phyloP scores from a whole-genome alignment of 2,888 invertebrate genomes.

The Leptinotarsa tumamoca region DNA sequence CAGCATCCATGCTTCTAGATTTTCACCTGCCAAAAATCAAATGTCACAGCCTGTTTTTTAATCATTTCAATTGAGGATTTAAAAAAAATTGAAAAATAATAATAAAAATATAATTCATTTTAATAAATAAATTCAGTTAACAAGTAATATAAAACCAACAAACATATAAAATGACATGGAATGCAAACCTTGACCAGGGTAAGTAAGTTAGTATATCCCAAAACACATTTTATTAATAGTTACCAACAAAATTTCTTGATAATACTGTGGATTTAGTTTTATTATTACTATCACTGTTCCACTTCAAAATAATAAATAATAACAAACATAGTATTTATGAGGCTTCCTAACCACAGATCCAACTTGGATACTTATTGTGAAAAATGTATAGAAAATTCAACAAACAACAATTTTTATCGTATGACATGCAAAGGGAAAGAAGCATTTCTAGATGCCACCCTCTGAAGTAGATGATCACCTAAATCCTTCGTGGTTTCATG shows the following conservation, averaged over 20 bases:
- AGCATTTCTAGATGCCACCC: constrained; percentile 80
- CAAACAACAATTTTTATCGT: constrained; percentile 68
- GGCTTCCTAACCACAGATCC: not conserved
- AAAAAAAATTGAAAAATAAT: not conserved
- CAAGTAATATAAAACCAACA: constrained; percentile 25
- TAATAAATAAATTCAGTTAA: constrained; percentile 6
- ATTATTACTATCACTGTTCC: not conserved
- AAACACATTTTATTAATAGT: not conserved
- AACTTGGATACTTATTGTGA: not conserved
- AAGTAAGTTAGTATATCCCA: constrained; percentile 17
- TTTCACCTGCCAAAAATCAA: too few species aligned
- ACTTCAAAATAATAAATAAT: not conserved
- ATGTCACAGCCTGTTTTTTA: too few species aligned
- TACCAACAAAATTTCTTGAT: not conserved
- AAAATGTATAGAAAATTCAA: not conserved
- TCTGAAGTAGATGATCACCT: constrained; percentile 75
- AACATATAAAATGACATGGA: constrained; percentile 16
- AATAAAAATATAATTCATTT: constrained; percentile 23
- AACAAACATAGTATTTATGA: not conserved
- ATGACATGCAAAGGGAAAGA: constrained; percentile 86
- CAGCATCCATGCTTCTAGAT: too few species aligned
- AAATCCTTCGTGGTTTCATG: constrained; percentile 80
- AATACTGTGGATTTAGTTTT: not conserved
- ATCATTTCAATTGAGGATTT: not conserved
- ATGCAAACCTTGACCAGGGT: constrained; percentile 28